Percentiles rank a stretch among this genome's conserved stretches.
These are phyloP conservation scores for Euwallacea fornicatus DNA, from an alignment of 1,140 invertebrate species.

Conservation along the genomic window DNA sequence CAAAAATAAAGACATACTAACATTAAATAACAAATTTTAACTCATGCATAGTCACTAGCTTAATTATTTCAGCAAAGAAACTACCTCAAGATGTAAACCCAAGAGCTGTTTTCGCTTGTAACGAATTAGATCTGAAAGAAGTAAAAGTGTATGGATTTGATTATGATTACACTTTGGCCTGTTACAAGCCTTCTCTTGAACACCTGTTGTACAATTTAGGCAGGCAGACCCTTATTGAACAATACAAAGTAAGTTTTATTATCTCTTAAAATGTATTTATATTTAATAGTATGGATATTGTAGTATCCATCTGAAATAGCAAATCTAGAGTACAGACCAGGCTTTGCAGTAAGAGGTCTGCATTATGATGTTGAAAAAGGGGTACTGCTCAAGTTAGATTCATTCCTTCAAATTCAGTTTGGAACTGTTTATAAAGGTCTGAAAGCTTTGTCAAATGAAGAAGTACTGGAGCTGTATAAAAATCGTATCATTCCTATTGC, in stretches of 20 bases:
- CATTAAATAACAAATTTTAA: too few relatives aligned
- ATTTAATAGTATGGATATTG: constrained; percentile 6
- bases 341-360: constrained; percentile 90
- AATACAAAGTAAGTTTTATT: constrained; percentile 73
- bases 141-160: constrained; percentile 97
- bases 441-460: constrained; percentile 77
- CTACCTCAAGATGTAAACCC: constrained; percentile 83
- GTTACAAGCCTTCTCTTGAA: constrained; percentile 89
- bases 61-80: constrained; percentile 72
- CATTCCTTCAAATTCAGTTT: constrained; percentile 94
- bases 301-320: constrained; percentile 89
- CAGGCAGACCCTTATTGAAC: constrained; percentile 81
- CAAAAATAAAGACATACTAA: too few relatives aligned
- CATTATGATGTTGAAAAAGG: constrained; percentile 97
- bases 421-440: constrained; percentile 91
- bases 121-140: constrained; percentile 89
- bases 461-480: constrained; percentile 85
- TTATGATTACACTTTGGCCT: constrained; percentile 98
- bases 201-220: constrained; percentile 91
- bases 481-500: constrained; percentile 82
- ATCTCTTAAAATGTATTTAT: constrained; percentile 2
- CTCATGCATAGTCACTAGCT: neutral
- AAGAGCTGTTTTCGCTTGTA: constrained; percentile 93
- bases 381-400: constrained; percentile 92
- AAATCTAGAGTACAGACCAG: constrained; percentile 80